Conservation (phyloP, 2,113 vertebrate species). For the Poecile atricapillus region DNA sequence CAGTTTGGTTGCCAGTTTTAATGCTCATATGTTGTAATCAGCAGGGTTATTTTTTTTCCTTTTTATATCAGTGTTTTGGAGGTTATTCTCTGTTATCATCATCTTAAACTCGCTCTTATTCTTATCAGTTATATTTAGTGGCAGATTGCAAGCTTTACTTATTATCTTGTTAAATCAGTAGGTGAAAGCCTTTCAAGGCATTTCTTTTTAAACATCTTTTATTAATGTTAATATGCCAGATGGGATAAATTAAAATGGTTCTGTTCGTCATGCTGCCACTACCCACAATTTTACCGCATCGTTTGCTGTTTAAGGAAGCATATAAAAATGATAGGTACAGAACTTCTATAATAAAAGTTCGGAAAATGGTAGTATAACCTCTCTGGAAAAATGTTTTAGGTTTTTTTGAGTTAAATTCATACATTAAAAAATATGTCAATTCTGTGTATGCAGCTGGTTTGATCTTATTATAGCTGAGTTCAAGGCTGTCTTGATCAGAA, state of each 20-base stretch:
- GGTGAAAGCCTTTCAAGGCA: conserved; percentile 79
- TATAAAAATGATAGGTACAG: conserved; percentile 73
- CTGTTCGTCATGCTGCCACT: conserved; percentile 77
- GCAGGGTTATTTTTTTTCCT: conserved; percentile 34
- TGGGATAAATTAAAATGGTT: conserved; percentile 82
- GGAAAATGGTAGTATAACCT: conserved; percentile 44
- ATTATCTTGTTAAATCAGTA: conserved; percentile 84
- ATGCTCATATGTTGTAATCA: conserved; percentile 63
- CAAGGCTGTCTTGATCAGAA: not conserved
- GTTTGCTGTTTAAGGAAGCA: conserved; percentile 76
- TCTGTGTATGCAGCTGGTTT: not conserved
- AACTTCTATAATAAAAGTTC: conserved; percentile 61
- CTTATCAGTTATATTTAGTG: conserved; percentile 76
- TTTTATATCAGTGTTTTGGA: conserved; percentile 60
- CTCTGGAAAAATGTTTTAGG: conserved; percentile 2
- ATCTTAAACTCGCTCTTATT: conserved; percentile 64
- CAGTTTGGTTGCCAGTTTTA: conserved; percentile 55
- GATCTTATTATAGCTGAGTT: not conserved
- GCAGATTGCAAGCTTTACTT: conserved; percentile 79
- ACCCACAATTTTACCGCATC: conserved; percentile 79
- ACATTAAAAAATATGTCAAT: not conserved
- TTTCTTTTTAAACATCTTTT: conserved; percentile 80
- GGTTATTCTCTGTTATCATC: conserved; percentile 73
- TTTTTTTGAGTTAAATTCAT: not conserved
- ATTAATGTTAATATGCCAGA: conserved; percentile 84